Evolutionary conservation across 2,888 invertebrate genomes (phyloP), one percentile per base, ranked within the genome.

Genomic region (Anarsia innoxiella): DNA sequence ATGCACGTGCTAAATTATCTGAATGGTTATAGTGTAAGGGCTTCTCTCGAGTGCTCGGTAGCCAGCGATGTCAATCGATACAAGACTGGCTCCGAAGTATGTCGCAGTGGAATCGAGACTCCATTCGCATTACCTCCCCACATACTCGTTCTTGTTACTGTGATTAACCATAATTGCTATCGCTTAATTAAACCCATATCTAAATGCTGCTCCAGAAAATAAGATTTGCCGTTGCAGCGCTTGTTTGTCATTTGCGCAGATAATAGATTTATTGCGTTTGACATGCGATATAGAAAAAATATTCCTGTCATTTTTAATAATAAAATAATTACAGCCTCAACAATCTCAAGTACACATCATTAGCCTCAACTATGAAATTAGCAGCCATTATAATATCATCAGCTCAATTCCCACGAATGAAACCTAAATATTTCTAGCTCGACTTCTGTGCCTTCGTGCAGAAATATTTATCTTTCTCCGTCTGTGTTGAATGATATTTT

Each of bases 31-130:
- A 42, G 23, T 38, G 33, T 26, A 37, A 37, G 26, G 31, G 44
- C 40, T 43, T 52, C 57, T 56, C 49, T 48, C 53, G 48, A 55
- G 59, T 53, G 46, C 63, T 62, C 50, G 50, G 52, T 59, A 66
- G 57, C 51, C 52, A 65, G 60, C 53, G 59, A 67, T 67, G 68
- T 62, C 66, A 62, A 57, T 62, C 56, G 58, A 58, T 59, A 52
- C 49, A 49, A 49, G 50, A 58, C 56, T 58, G 40, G 58, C 45
- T 50, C 46, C 49, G 34, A 64, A 58, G 65, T 65, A 46, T 60
- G 63, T 49, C 63, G 58, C 45, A 50, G 51, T n/a, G 47, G 44
- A 40, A 48, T 39, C 46, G 52, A 42, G 49, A 42, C 42, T 44
- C 12, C 5, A 15, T 13, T 34, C 25, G 10, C 23, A 31, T 23